phyloP scores from a whole-genome alignment of 2,113 vertebrate species.

The Empidonax alnorum region DNA sequence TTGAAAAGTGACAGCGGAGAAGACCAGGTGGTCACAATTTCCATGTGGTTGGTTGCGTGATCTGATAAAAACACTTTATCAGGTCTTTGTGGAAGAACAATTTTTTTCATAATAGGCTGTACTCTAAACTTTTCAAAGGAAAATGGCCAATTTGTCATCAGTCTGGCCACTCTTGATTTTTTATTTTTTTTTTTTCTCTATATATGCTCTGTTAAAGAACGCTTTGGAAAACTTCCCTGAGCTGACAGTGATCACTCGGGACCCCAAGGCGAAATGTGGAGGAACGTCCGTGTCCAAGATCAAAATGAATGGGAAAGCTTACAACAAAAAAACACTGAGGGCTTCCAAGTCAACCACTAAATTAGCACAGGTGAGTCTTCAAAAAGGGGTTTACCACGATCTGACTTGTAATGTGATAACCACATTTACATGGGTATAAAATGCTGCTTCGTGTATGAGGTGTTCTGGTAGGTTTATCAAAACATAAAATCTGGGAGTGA shows the following conservation, averaged over 20 bases:
- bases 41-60: neutral
- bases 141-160: neutral
- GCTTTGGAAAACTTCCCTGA: slow-evolving; percentile 97
- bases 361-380: slow-evolving; percentile 84
- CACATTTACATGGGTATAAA: neutral
- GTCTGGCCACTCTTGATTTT: neutral
- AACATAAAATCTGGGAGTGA: neutral
- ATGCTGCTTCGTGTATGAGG: neutral
- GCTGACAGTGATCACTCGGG: slow-evolving; percentile 88
- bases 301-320: slow-evolving; percentile 92
- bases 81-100: neutral
- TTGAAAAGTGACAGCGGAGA: neutral
- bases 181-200: neutral
- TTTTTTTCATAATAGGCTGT: neutral
- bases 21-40: neutral
- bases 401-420: neutral
- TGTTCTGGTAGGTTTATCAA: neutral
- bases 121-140: neutral
- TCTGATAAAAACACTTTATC: neutral
- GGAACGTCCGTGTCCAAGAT: slow-evolving; percentile 88
- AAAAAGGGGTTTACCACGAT: neutral
- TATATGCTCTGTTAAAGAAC: slow-evolving; percentile 76
- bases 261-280: slow-evolving; percentile 86
- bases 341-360: slow-evolving; percentile 88
- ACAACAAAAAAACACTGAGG: slow-evolving; percentile 96